Evolutionary conservation across 2,888 invertebrate species (phyloP).

Genomic region (Oasisia sp.): DNA sequence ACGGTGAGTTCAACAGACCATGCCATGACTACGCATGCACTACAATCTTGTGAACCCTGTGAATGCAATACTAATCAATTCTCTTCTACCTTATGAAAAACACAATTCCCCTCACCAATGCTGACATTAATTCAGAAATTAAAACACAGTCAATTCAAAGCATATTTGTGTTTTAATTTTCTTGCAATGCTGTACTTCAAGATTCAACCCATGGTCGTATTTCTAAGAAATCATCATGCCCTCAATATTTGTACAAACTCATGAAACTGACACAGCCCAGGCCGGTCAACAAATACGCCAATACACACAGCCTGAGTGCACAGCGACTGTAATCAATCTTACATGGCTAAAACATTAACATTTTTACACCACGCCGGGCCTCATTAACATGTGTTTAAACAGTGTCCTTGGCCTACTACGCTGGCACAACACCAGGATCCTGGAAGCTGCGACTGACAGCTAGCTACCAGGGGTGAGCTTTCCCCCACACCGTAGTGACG

Average conservation of each 20-base stretch:
- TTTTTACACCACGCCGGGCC: neutral
- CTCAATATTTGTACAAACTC: neutral
- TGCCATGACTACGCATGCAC: neutral
- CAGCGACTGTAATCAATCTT: neutral
- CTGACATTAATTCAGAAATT: too few relatives aligned
- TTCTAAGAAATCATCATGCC: neutral
- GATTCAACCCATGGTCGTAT: neutral
- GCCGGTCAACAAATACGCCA: neutral
- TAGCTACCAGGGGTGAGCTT: neutral
- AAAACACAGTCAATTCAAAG: too few relatives aligned
- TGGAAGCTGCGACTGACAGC: neutral
- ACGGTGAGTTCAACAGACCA: neutral
- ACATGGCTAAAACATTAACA: neutral
- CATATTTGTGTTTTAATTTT: too few relatives aligned
- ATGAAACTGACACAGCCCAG: neutral
- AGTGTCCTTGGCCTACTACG: neutral
- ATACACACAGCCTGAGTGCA: neutral
- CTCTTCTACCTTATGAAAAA: neutral
- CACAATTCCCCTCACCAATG: neutral
- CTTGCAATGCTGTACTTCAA: neutral
- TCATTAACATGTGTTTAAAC: neutral
- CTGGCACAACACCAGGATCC: neutral
- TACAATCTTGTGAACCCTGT: neutral
- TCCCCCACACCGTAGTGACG: neutral
- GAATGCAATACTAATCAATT: neutral